Evolutionary conservation across 2,888 invertebrate genomes (phyloP).

Genomic region (Leptura quadrifasciata): DNA sequence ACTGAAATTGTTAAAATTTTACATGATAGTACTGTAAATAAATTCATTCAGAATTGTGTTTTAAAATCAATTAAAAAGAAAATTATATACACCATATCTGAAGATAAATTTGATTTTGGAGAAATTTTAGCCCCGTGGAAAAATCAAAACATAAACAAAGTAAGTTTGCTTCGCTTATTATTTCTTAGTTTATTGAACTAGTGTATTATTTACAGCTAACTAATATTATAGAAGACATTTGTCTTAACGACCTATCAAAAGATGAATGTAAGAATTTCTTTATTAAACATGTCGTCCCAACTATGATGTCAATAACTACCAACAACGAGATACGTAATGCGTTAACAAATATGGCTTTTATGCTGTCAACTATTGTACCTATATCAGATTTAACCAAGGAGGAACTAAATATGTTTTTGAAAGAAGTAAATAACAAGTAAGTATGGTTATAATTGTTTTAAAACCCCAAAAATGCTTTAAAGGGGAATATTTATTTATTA

Average conservation of each 20-base stretch:
- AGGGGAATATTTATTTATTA: background rate
- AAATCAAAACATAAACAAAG: slow-evolving; percentile 40
- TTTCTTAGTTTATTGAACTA: slow-evolving; percentile 2
- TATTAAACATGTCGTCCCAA: slow-evolving; percentile 52
- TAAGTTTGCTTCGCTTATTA: background rate
- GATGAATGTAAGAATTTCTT: slow-evolving; percentile 51
- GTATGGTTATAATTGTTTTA: slow-evolving; percentile 11
- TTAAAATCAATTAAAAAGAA: slow-evolving; percentile 36
- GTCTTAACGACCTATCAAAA: slow-evolving; percentile 43
- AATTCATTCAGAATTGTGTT: slow-evolving; percentile 33
- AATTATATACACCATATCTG: slow-evolving; percentile 28
- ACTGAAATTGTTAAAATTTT: slow-evolving; percentile 39
- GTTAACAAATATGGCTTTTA: slow-evolving; percentile 55
- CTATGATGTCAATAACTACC: slow-evolving; percentile 52
- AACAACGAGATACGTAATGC: slow-evolving; percentile 47
- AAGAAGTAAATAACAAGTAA: slow-evolving; percentile 53
- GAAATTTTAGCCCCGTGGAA: slow-evolving; percentile 42
- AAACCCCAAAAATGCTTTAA: background rate
- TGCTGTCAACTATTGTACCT: slow-evolving; percentile 50
- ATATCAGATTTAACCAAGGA: slow-evolving; percentile 47
- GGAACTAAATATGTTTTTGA: slow-evolving; percentile 53
- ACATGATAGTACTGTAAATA: slow-evolving; percentile 32
- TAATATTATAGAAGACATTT: slow-evolving; percentile 51
- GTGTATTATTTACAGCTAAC: slow-evolving; percentile 50
- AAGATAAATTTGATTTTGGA: slow-evolving; percentile 35